Percentiles rank a stretch among this genome's conserved stretches.
Conservation (phyloP, 2,797 vertebrate genomes). For the Dallia pectoralis region DNA sequence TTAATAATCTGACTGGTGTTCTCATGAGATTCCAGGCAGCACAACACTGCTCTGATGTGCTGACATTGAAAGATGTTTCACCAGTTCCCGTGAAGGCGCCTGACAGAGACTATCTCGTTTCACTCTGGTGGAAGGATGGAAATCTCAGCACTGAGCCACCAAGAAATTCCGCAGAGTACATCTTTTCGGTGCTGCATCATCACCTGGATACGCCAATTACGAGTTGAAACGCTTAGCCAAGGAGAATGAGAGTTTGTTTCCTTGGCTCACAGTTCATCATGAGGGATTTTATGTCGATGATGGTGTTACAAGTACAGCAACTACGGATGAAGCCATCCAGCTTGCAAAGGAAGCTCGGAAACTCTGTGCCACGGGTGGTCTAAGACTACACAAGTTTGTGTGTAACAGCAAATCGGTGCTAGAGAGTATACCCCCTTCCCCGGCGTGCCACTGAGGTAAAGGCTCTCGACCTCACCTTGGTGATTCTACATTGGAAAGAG, state of each 20-base stretch:
- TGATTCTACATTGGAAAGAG: not conserved
- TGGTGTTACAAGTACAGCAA: constrained; percentile 5
- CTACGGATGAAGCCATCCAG: constrained; percentile 8
- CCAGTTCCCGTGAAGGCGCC: not conserved
- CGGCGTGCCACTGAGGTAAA: not conserved
- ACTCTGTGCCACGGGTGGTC: constrained; percentile 15
- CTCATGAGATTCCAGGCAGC: too few species aligned
- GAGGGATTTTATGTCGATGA: constrained; percentile 14
- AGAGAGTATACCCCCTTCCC: constrained; percentile 15
- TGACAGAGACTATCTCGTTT: constrained; percentile 2
- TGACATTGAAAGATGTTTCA: too few species aligned
- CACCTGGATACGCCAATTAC: constrained; percentile 30
- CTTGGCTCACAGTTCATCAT: constrained; percentile 13
- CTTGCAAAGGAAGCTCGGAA: constrained; percentile 9
- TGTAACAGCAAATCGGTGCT: constrained; percentile 4
- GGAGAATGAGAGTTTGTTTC: constrained; percentile 8
- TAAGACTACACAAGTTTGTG: constrained; percentile 21
- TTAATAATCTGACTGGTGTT: too few species aligned
- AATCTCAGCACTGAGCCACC: constrained; percentile 6
- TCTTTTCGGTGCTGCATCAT: constrained; percentile 27
- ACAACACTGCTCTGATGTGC: not conserved
- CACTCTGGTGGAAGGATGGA: constrained; percentile 8
- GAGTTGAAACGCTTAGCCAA: constrained; percentile 27
- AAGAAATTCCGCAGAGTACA: constrained; percentile 24
- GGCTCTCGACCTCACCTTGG: not conserved